phyloP scores from a whole-genome alignment of 2,888 invertebrate genomes.

The Horisme vitalbata region DNA sequence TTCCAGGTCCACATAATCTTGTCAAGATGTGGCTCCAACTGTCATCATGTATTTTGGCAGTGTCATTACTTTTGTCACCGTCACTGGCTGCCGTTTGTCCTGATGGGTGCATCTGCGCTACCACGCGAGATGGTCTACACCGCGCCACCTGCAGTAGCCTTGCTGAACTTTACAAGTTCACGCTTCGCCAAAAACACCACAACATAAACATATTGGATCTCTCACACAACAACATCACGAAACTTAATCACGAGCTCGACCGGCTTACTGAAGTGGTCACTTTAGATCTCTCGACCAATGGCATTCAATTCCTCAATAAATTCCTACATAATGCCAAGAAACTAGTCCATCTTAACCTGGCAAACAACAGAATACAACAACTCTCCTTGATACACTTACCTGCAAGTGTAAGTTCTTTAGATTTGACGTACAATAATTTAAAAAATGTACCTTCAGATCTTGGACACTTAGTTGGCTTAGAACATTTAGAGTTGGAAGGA shows the following conservation, averaged over 20 bases:
- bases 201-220: conserved; percentile 84
- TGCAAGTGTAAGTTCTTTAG: conserved; percentile 83
- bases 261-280: conserved; percentile 84
- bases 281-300: conserved; percentile 85
- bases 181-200: conserved; percentile 74
- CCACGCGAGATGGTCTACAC: conserved; percentile 86
- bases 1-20: conserved; percentile 70
- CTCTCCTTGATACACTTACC: conserved; percentile 81
- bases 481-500: conserved; percentile 85
- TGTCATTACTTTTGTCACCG: conserved; percentile 56
- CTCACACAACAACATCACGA: conserved; percentile 84
- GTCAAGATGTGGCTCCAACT: conserved; percentile 61
- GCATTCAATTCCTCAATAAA: conserved; percentile 81
- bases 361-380: conserved; percentile 83
- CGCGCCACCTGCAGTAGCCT: conserved; percentile 86
- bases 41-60: conserved; percentile 55
- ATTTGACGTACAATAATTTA: conserved; percentile 85
- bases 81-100: conserved; percentile 73
- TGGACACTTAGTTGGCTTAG: conserved; percentile 78
- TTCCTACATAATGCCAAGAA: conserved; percentile 82
- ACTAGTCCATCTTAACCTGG: conserved; percentile 82
- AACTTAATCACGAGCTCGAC: conserved; percentile 81
- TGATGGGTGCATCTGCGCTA: conserved; percentile 80
- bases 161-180: conserved; percentile 88
- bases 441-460: conserved; percentile 84